These are phyloP conservation scores for Epinotia nisella DNA, from an alignment of 2,888 invertebrate genomes.

Conservation along the genomic window DNA sequence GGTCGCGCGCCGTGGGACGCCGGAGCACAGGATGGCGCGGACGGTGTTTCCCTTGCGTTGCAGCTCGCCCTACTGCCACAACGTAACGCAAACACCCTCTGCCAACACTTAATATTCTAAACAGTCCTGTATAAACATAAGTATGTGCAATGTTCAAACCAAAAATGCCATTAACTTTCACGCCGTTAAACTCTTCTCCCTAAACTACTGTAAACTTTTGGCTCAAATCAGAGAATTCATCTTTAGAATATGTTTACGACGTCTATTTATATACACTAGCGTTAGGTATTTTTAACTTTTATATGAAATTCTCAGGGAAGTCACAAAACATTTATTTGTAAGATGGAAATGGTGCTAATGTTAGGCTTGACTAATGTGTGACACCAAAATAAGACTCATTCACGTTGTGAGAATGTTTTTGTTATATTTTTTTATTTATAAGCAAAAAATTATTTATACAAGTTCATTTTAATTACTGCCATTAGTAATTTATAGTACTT, in stretches of 20 bases:
- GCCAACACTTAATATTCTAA: conserved; percentile 67
- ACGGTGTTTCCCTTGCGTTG: conserved; percentile 77
- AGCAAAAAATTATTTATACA: conserved; percentile 81
- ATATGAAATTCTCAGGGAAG: conserved; percentile 82
- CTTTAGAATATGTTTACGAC: conserved; percentile 68
- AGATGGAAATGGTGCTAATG: conserved; percentile 83
- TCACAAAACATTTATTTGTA: conserved; percentile 83
- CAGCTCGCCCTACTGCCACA: conserved; percentile 72
- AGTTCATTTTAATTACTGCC: conserved; percentile 80
- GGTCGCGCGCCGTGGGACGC: conserved; percentile 52
- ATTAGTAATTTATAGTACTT: conserved; percentile 75
- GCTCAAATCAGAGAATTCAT: conserved; percentile 82
- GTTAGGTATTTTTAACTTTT: conserved; percentile 84
- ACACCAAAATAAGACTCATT: conserved; percentile 84
- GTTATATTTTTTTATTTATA: conserved; percentile 83
- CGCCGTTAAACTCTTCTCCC: conserved; percentile 72
- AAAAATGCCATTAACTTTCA: conserved; percentile 82
- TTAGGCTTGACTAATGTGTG: conserved; percentile 83
- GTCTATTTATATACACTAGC: conserved; percentile 80
- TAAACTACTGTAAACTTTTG: conserved; percentile 70
- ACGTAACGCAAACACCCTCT: conserved; percentile 75
- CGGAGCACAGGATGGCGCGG: conserved; percentile 58
- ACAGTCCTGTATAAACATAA: conserved; percentile 72
- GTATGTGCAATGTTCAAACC: conserved; percentile 84
- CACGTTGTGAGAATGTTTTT: conserved; percentile 80